A percentile compares a stretch with the other conserved stretches of the same genome.
phyloP scores from a whole-genome alignment of 2,888 invertebrate species.

The Drosophila anomelani region DNA sequence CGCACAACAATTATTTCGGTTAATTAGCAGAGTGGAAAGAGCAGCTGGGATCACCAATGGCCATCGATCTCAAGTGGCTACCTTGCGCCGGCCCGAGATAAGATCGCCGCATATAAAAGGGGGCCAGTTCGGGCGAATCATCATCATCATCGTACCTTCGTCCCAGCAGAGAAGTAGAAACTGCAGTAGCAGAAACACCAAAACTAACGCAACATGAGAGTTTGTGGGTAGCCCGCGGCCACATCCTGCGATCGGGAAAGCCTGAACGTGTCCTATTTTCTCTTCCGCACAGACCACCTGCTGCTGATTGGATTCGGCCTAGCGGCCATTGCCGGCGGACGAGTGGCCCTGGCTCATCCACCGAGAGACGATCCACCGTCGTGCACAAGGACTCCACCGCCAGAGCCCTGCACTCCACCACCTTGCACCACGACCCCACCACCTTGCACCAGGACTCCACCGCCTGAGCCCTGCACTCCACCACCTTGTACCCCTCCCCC shows the following conservation, averaged over 20 bases:
- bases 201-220: constrained; percentile 46
- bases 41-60: constrained; percentile 4
- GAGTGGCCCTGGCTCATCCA: constrained; percentile 17
- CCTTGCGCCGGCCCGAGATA: constrained; percentile 37
- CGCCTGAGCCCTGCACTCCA: constrained; percentile 7
- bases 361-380: neutral
- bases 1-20: neutral
- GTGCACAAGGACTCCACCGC: constrained; percentile 10
- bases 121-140: neutral
- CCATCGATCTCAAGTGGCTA: constrained; percentile 20
- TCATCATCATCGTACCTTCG: constrained; percentile 4
- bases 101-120: constrained; percentile 28
- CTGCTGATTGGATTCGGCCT: constrained; percentile 39
- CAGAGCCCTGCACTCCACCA: constrained; percentile 24
- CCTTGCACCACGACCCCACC: neutral
- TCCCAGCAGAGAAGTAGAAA: constrained; percentile 35
- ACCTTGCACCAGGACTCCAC: neutral
- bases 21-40: constrained; percentile 26
- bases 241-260: neutral
- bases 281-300: constrained; percentile 43
- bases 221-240: constrained; percentile 41
- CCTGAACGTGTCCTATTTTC: neutral
- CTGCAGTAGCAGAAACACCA: constrained; percentile 28
- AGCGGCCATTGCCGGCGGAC: constrained; percentile 40
- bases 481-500: neutral